Evolutionary conservation across 2,113 vertebrate species (phyloP).

Genomic region (Glareola pratincola): DNA sequence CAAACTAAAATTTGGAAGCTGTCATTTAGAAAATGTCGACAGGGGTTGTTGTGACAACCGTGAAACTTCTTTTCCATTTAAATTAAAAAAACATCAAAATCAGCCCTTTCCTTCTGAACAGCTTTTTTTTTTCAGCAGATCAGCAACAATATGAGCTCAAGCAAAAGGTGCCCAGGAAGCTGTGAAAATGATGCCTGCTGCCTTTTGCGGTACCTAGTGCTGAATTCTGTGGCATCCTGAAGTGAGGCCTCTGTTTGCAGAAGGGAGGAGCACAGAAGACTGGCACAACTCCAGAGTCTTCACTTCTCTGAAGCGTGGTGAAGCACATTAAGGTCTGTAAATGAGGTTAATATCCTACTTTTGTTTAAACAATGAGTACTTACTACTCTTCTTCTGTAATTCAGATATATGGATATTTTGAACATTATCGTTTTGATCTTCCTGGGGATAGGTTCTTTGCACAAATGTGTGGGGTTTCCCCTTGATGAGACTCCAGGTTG

Average conservation of each 20-base stretch:
- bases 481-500: not conserved
- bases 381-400: not conserved
- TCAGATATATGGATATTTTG: not conserved
- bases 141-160: not conserved
- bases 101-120: not conserved
- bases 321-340: not conserved
- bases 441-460: not conserved
- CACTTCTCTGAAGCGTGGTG: not conserved
- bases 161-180: not conserved
- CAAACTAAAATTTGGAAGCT: not conserved
- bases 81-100: not conserved
- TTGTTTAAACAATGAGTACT: not conserved
- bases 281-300: not conserved
- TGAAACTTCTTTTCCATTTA: not conserved
- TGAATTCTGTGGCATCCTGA: not conserved
- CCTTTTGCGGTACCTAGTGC: not conserved
- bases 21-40: not conserved
- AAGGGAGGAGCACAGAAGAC: not conserved
- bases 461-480: not conserved
- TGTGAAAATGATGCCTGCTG: not conserved
- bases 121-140: not conserved
- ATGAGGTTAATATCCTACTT: not conserved
- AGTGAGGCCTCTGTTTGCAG: not conserved
- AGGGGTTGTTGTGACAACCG: not conserved
- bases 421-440: not conserved